Conservation (phyloP, 2,888 invertebrate genomes). For the Megaustenia siamemsis region DNA sequence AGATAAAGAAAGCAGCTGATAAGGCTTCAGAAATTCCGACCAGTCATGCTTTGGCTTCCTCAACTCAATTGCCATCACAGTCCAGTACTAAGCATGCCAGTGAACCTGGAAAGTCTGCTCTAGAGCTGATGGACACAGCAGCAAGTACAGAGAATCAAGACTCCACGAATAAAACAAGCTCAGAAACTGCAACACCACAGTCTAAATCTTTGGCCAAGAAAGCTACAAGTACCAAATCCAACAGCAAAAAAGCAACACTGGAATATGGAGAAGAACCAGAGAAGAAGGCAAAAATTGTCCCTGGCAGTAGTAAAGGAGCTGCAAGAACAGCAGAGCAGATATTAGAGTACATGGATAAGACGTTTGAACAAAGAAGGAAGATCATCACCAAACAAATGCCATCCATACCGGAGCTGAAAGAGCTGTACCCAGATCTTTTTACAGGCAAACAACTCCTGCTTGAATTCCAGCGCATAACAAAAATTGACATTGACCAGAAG, state of each 20-base stretch:
- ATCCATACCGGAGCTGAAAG: conserved; percentile 69
- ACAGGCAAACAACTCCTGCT: conserved; percentile 71
- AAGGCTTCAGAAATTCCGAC: neutral
- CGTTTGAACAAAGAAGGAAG: conserved; percentile 71
- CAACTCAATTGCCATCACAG: conserved; percentile 8
- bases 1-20: neutral
- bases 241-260: conserved; percentile 4
- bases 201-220: conserved; percentile 46
- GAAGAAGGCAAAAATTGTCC: conserved; percentile 54
- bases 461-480: conserved; percentile 73
- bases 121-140: conserved; percentile 56
- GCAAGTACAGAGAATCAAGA: conserved; percentile 12
- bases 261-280: conserved; percentile 53
- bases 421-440: conserved; percentile 72
- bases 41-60: conserved; percentile 15
- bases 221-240: conserved; percentile 54
- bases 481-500: conserved; percentile 74
- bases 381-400: conserved; percentile 74
- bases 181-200: conserved; percentile 19
- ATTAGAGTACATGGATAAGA: conserved; percentile 70
- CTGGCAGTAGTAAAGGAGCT: conserved; percentile 53
- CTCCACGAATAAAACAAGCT: neutral
- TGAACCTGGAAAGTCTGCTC: conserved; percentile 57
- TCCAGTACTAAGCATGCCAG: conserved; percentile 57
- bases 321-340: conserved; percentile 69